Percentiles rank a stretch among this genome's conserved stretches.
Evolutionary conservation across 2,888 invertebrate species (phyloP).

Genomic region (Cistogaster globosa): DNA sequence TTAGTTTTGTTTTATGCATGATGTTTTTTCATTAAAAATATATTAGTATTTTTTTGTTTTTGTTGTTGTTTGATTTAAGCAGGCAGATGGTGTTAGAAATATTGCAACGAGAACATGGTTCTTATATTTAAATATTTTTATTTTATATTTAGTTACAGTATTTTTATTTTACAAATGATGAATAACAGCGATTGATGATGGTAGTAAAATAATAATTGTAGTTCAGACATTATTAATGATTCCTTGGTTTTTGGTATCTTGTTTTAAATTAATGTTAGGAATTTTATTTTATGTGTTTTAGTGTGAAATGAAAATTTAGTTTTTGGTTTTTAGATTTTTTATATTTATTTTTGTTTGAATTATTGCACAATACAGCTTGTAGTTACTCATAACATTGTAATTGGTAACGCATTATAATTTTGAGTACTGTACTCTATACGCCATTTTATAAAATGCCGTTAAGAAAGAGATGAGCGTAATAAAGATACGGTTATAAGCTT

Average conservation of each 20-base stretch:
- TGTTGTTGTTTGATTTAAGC: background rate
- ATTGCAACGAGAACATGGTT: slow-evolving; percentile 6
- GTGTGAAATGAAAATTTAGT: too few relatives aligned
- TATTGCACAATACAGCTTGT: too few relatives aligned
- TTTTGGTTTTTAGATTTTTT: too few relatives aligned
- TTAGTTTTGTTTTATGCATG: slow-evolving; percentile 68
- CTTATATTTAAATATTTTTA: slow-evolving; percentile 25
- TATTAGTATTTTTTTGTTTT: background rate
- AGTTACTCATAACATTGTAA: background rate
- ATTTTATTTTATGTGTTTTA: too few relatives aligned
- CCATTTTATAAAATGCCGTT: background rate
- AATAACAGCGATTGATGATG: slow-evolving; percentile 44
- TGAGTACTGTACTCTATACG: background rate
- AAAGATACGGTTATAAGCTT: background rate
- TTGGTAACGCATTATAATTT: too few relatives aligned
- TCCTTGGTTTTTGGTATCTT: slow-evolving; percentile 12
- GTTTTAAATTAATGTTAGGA: background rate
- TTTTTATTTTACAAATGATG: slow-evolving; percentile 48
- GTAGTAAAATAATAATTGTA: slow-evolving; percentile 49
- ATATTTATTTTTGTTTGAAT: too few relatives aligned
- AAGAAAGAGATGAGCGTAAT: background rate
- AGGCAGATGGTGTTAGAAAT: slow-evolving; percentile 37
- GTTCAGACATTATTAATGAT: slow-evolving; percentile 59
- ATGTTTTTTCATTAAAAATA: slow-evolving; percentile 42
- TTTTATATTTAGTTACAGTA: slow-evolving; percentile 25